Conservation (phyloP, 1,140 invertebrate genomes). For the Theocolax elegans region DNA sequence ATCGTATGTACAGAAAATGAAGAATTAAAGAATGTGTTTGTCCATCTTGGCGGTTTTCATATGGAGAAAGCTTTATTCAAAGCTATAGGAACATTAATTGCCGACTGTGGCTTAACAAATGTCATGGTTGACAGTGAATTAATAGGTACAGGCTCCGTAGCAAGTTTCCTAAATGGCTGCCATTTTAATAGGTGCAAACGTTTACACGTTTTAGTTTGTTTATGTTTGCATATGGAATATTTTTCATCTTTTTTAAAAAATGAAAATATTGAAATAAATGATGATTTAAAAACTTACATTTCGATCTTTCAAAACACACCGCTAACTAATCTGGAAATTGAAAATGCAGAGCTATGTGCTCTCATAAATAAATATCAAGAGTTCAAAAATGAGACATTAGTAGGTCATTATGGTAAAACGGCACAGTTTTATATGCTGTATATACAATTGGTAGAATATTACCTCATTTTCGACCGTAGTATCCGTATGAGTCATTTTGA, state of each 20-base stretch:
- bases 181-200: slow-evolving; percentile 56
- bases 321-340: background rate
- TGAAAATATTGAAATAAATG: background rate
- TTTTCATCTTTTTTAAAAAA: slow-evolving; percentile 55
- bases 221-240: slow-evolving; percentile 60
- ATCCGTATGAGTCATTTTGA: slow-evolving; percentile 42
- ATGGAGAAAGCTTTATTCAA: slow-evolving; percentile 65
- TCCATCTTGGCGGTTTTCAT: slow-evolving; percentile 66
- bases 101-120: slow-evolving; percentile 59
- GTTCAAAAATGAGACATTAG: slow-evolving; percentile 42
- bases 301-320: background rate
- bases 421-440: slow-evolving; percentile 52
- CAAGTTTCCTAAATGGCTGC: slow-evolving; percentile 52
- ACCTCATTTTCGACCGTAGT: slow-evolving; percentile 43
- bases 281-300: background rate
- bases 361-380: slow-evolving; percentile 39
- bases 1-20: slow-evolving; percentile 54
- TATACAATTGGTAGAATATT: slow-evolving; percentile 50
- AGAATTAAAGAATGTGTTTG: slow-evolving; percentile 63
- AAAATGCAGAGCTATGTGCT: background rate
- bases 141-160: slow-evolving; percentile 52
- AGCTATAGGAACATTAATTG: slow-evolving; percentile 58
- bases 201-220: slow-evolving; percentile 22
- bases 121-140: slow-evolving; percentile 59
- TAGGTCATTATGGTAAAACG: slow-evolving; percentile 54